Evolutionary conservation across 1,140 invertebrate species (phyloP), one percentile per base, ranked within the genome.

Genomic region (Macrotrachela quadricornifera): DNA sequence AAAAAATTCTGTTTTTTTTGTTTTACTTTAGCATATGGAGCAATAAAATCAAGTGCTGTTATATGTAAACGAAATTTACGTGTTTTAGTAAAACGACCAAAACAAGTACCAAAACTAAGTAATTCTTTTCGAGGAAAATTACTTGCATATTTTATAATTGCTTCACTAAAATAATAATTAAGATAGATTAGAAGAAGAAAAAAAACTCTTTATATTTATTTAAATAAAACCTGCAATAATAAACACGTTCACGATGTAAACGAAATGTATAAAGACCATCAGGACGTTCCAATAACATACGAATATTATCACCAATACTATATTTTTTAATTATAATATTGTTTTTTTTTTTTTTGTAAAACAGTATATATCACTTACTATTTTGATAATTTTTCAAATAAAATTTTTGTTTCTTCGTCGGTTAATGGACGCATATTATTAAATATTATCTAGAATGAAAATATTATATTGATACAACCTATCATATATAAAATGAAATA

Each of bases 31-130:
- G 91, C 91, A 74, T 96, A 97, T 10, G 90, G 90, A n/a, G 87
- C 85, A 54, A 99, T 71, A 67, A 87, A 94, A 62, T 86, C 83
- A n/a, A 99, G 71, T 0, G 90, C 85, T 16, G 92, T 99, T 10
- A 99, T 83, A 59, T 95, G 85, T 30, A 99, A 71, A 56, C 78
- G 78, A 61, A 97, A 94, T 73, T 94, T 95, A 57, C 83, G 80
- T 9, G 80, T 79, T 72, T 96, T 95, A 16, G 91, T 94, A 66
- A 99, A 96, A 73, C 96, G 97, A 30, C 94, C 94, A 66, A 99
- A 85, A 66, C 92, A 97, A 12, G 86, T 95, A 1, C 94, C 94
- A 18, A 87, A 77, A 49, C 80, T 82, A 21, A 95, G 68, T 45
- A 97, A 70, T 60, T 85, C 73, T 50, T 91, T 82, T 39, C 80